These are phyloP conservation scores for Machaerirhynchus nigripectus DNA, from an alignment of 2,113 vertebrate genomes.

Conservation along the genomic window DNA sequence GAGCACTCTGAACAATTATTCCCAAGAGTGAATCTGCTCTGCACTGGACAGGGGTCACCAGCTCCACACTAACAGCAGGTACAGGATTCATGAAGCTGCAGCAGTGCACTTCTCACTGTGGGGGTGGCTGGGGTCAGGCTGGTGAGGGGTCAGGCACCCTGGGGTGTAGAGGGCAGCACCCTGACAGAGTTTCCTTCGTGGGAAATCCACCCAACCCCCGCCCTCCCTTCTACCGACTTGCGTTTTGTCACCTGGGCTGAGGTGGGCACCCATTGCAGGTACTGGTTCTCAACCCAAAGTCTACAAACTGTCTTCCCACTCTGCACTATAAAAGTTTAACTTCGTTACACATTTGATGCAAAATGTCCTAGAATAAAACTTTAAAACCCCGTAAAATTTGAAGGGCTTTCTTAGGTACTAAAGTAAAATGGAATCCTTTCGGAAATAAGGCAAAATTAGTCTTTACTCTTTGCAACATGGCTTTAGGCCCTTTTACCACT, in stretches of 20 bases:
- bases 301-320: neutral
- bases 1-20: neutral
- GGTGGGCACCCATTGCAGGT: neutral
- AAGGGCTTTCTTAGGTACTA: neutral
- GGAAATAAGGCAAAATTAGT: neutral
- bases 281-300: neutral
- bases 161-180: neutral
- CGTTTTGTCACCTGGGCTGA: neutral
- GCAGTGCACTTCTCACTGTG: neutral
- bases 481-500: neutral
- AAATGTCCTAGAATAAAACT: neutral
- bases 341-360: accelerated
- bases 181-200: too few species aligned
- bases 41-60: neutral
- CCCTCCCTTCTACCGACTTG: accelerated
- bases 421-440: neutral
- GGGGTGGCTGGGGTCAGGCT: neutral
- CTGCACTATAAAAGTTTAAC: neutral
- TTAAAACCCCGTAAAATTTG: neutral
- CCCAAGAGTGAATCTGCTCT: neutral
- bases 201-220: neutral
- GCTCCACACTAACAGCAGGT: neutral
- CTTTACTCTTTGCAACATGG: neutral
- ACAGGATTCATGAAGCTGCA: neutral
- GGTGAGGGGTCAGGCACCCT: accelerated